phyloP scores from a whole-genome alignment of 2,113 vertebrate species.

The Arenaria interpres region DNA sequence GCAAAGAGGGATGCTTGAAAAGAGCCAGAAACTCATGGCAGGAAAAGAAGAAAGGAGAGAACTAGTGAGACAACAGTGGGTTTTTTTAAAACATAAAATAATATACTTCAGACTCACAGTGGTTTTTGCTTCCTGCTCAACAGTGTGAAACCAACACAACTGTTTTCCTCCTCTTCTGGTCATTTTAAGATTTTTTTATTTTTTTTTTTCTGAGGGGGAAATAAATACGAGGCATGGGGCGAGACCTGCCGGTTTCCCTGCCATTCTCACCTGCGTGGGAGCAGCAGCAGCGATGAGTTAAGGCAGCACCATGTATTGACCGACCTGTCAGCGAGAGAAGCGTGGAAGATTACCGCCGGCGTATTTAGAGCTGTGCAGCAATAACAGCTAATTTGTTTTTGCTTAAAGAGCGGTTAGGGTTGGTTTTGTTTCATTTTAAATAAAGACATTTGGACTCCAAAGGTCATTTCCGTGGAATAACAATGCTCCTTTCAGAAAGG shows the following conservation, averaged over 20 bases:
- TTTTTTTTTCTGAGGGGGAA: not conserved
- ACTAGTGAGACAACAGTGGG: not conserved
- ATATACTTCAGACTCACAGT: not conserved
- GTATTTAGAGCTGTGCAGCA: not conserved
- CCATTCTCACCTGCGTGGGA: not conserved
- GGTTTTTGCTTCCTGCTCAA: constrained; percentile 34
- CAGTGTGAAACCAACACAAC: not conserved
- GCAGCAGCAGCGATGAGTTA: not conserved
- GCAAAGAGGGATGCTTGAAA: not conserved
- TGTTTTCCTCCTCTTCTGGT: not conserved
- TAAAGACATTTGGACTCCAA: constrained; percentile 16
- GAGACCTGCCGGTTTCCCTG: not conserved
- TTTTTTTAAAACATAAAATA: not conserved
- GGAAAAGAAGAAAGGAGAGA: not conserved
- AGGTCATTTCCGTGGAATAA: constrained; percentile 60
- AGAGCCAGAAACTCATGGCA: not conserved
- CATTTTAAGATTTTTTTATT: not conserved
- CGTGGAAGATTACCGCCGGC: not conserved
- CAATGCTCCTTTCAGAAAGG: constrained; percentile 55
- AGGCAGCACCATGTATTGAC: not conserved
- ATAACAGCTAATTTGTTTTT: constrained; percentile 5
- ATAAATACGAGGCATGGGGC: accelerated
- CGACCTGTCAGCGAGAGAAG: not conserved
- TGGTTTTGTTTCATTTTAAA: constrained; percentile 54
- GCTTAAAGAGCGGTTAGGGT: not conserved